These are phyloP conservation scores for Ellobius talpinus DNA, from an alignment of 2,113 vertebrate species.

Conservation along the genomic window DNA sequence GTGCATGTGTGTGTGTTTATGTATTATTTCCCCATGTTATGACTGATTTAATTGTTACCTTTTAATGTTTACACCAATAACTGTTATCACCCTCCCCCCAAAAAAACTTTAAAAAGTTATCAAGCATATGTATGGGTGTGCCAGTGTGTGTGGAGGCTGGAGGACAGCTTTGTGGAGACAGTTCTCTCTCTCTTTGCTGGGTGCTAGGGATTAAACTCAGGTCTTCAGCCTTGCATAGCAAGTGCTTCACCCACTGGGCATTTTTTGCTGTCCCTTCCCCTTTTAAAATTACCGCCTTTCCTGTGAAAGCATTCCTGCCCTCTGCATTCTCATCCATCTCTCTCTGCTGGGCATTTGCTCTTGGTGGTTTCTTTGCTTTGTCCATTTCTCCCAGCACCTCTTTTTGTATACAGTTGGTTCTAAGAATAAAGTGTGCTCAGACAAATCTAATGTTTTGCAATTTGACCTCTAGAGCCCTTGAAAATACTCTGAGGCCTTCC, in stretches of 20 bases:
- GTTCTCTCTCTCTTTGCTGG: background rate
- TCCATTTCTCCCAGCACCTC: background rate
- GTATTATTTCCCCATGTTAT: rapidly evolving
- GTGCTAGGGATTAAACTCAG: background rate
- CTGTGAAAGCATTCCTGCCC: rapidly evolving
- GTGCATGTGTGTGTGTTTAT: too few species aligned
- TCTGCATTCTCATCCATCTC: rapidly evolving
- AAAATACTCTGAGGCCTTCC: background rate
- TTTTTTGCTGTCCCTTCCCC: too few species aligned
- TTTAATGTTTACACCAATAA: background rate
- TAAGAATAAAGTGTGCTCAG: background rate
- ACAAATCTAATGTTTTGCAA: background rate
- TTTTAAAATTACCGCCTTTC: background rate
- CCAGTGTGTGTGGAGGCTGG: background rate
- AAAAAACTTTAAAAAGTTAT: background rate
- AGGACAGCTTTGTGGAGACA: background rate
- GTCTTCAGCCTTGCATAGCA: background rate
- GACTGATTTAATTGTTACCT: background rate
- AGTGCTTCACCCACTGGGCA: background rate
- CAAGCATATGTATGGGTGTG: background rate
- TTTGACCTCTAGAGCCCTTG: background rate
- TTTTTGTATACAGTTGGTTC: rapidly evolving
- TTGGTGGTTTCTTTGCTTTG: background rate
- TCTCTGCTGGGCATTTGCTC: rapidly evolving
- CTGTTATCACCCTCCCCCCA: background rate